These are phyloP conservation scores for Microcebus griseorufus DNA, from an alignment of 2,113 vertebrate genomes.

Conservation along the genomic window DNA sequence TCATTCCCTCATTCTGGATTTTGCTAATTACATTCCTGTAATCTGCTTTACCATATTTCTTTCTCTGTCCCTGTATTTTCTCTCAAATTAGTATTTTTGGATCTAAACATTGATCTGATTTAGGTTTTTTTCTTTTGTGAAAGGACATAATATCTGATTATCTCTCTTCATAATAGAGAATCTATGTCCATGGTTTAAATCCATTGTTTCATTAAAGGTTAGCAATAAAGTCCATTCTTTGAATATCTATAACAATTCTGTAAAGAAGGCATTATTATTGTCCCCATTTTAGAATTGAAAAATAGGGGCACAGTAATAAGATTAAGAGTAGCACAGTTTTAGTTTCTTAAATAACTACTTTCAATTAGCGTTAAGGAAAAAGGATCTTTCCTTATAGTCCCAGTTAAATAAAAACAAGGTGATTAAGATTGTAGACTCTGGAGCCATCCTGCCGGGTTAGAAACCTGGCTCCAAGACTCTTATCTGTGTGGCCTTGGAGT, in stretches of 20 bases:
- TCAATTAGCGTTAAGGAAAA: neutral
- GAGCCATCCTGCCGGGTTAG: neutral
- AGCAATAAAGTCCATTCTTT: neutral
- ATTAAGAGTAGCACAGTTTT: neutral
- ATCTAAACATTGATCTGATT: conserved; percentile 18
- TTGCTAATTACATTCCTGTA: neutral
- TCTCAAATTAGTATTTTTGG: neutral
- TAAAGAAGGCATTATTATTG: neutral
- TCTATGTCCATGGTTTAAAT: neutral
- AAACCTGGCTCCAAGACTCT: neutral
- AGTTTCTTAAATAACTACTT: neutral
- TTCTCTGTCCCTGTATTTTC: neutral
- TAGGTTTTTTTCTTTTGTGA: neutral
- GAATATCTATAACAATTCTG: neutral
- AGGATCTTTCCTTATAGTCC: neutral
- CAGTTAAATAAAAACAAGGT: neutral
- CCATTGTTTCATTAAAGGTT: neutral
- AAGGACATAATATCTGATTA: neutral
- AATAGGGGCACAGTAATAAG: neutral
- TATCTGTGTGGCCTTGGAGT: neutral
- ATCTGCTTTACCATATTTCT: neutral
- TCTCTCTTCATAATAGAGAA: neutral
- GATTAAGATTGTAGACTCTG: neutral
- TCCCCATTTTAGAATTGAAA: neutral
- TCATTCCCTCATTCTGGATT: neutral